Base-by-base conservation (phyloP, 2,888 invertebrate genomes). In the Amphipyra tragopoginis region DNA sequence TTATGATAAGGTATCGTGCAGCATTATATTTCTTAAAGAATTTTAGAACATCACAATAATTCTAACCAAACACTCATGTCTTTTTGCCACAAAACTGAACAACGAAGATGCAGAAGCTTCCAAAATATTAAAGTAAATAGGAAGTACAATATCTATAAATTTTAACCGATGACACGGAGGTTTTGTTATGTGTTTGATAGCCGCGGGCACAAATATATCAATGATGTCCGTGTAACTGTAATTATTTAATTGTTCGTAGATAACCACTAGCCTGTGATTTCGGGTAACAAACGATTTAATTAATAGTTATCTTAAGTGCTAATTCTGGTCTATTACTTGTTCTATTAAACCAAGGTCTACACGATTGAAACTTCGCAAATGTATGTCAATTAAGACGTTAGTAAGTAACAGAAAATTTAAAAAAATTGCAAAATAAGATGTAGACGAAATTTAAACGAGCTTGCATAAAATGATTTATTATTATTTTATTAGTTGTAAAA, bases 111-210 rank as follows among this genome's bases (percentile, higher is more conserved):
- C 40, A 21, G 3, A 21, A 45, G 38, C 50, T 47, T 57, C 29
- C 56, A 73, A 63, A 65, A 65, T 61, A 57, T 59, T 56, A 72
- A 61, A 63, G 63, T 72, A 61, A 63, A 61, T 72, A 72, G 77
- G 81, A 81, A 82, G 81, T 77, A 62, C 70, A 15, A 57, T 69
- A 42, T 60, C 66, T 54, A 69, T 72, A 72, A 79, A 82, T 80
- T 76, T 81, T 79, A 78, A 72, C 68, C 82, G 69, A 81, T 82
- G 83, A 80, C 80, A 66, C 57, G 57, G 54, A 72, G 43, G 44
- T 73, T 74, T 75, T 57, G 36, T 60, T 55, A 53, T 42, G 48
- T 58, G 39, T 47, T 65, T 59, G 52, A 48, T 64, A 45, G 72
- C 77, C 65, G 48, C 59, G 13, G 68, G 77, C 69, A 39, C 48